phyloP scores from a whole-genome alignment of 2,113 vertebrate genomes.

The Nyctereutes procyonoides region DNA sequence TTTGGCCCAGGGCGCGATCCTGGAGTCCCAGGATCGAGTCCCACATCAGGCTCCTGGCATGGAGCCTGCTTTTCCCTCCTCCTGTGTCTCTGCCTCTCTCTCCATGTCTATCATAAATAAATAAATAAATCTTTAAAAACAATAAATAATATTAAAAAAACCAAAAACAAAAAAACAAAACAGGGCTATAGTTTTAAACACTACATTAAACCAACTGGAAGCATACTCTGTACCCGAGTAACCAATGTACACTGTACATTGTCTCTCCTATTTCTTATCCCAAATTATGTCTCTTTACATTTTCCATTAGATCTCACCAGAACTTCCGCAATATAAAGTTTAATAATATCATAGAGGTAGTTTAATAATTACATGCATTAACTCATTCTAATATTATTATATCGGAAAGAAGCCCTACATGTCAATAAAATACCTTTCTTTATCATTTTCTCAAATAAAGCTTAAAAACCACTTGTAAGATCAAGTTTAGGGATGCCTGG shows the following conservation, averaged over 20 bases:
- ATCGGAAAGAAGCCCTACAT: neutral
- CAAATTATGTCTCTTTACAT: neutral
- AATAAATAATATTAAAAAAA: neutral
- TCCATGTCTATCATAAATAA: too few species aligned
- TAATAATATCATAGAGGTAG: neutral
- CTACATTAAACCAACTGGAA: neutral
- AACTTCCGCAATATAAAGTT: neutral
- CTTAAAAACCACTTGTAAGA: conserved; percentile 2
- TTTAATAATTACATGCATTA: neutral
- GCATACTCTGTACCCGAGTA: neutral
- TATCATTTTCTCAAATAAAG: neutral
- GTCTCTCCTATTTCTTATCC: neutral
- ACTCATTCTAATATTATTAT: neutral
- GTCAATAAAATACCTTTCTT: conserved; percentile 18
- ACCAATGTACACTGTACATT: neutral
- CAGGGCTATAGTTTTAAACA: neutral
- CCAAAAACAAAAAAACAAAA: neutral
- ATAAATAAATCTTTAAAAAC: too few species aligned
- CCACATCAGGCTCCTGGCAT: too few species aligned
- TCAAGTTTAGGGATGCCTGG: neutral
- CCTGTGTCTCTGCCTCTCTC: too few species aligned
- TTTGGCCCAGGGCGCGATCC: too few species aligned
- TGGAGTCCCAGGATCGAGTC: too few species aligned
- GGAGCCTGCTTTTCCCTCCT: too few species aligned
- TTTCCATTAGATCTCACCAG: neutral